Evolutionary conservation across 2,888 invertebrate genomes (phyloP), one percentile per base, ranked within the genome.

Genomic region (Drosophila lacicola): DNA sequence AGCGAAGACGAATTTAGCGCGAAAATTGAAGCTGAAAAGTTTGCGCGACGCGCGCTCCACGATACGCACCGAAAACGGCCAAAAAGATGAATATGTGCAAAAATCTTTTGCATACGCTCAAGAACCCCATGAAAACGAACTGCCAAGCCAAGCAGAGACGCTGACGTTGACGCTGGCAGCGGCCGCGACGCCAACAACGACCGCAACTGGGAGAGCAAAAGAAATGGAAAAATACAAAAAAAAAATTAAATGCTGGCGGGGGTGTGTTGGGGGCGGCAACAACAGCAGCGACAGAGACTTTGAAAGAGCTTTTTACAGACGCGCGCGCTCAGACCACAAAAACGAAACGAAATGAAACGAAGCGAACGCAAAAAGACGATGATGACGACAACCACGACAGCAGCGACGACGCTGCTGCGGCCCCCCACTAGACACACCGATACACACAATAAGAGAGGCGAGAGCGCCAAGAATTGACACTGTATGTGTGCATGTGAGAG

Each of bases 71-170:
- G 90, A 91, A 91, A 91, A 91, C 90, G 90, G 90, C 90, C 90
- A 91, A 91, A 91, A 91, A 91, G 90, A 91, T 91, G 90, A 91
- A 91, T 91, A 91, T 91, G 91, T 90, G 90, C 91, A 91, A 91
- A 91, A 91, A 91, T 91, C 90, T 91, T 91, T 91, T 90, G 90
- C 90, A 91, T 90, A 88, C 91, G 91, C 90, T 91, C 91, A 91
- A 91, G 90, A 91, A 91, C 90, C 91, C 88, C 83, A 78, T 85
- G 82, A 84, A 87, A 74, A 51, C 80, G 66, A 64, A 65, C 76
- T 47, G 69, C 75, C 74, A 67, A 70, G 83, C 70, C 69, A 74
- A 74, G 72, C 75, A 78, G 74, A 45, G 80, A 42, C 67, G 82
- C 68, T 41, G 54, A 47, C 78, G 82, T 25, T 49, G 74, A 70